Percentiles rank a stretch among this genome's conserved stretches.
Evolutionary conservation across 2,888 invertebrate genomes (phyloP).

Genomic region (Cephus sareptanus): DNA sequence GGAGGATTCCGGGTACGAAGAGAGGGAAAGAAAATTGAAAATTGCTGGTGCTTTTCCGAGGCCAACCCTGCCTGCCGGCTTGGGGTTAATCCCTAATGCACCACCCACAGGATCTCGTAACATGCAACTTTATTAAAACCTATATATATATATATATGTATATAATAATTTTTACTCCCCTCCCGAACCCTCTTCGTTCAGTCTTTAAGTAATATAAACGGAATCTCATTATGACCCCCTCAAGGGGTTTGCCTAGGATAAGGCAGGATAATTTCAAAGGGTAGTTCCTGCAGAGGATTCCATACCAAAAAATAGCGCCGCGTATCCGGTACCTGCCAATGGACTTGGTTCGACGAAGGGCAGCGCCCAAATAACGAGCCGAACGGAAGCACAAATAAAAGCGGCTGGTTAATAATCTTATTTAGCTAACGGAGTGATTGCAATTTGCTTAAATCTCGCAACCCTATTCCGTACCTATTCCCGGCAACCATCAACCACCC

Average conservation of each 20-base stretch:
- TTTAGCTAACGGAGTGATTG: constrained; percentile 57
- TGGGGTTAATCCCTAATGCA: constrained; percentile 20
- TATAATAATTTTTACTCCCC: background rate
- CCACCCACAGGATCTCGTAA: constrained; percentile 12
- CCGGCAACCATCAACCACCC: background rate
- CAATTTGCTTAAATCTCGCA: constrained; percentile 57
- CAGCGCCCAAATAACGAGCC: constrained; percentile 40
- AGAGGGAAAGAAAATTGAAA: constrained; percentile 18
- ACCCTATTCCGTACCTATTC: constrained; percentile 29
- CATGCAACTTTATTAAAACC: constrained; percentile 20
- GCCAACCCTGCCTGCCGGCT: constrained; percentile 4
- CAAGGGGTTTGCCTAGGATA: background rate
- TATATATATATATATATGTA: constrained; percentile 8
- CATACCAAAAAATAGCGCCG: background rate
- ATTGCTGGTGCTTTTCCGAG: constrained; percentile 9
- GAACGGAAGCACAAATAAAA: constrained; percentile 52
- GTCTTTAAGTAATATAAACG: constrained; percentile 11
- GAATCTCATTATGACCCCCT: constrained; percentile 10
- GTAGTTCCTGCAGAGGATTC: background rate
- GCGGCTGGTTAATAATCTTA: constrained; percentile 58
- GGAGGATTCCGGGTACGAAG: background rate
- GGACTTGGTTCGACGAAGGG: constrained; percentile 3
- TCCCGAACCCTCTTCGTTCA: background rate
- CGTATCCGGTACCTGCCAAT: background rate
- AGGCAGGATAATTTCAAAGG: background rate